A percentile compares a stretch with the other conserved stretches of the same genome.
Conservation (phyloP, 2,113 vertebrate species). For the Thunnus thynnus region DNA sequence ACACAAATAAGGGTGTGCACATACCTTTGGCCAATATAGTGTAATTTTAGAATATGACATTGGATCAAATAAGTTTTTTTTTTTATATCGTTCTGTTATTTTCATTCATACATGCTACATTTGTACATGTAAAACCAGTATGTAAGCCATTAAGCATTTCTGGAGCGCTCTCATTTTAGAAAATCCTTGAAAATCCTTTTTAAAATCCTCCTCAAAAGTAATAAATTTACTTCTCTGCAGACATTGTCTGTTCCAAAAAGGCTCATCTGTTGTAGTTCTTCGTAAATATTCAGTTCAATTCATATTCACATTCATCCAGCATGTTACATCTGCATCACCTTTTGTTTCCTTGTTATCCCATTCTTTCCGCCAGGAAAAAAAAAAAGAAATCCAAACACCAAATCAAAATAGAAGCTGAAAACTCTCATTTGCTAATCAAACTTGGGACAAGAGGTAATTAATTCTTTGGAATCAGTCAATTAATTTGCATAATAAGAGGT, state of each 20-base stretch:
- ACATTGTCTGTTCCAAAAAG: not conserved
- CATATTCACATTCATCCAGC: conserved; percentile 11
- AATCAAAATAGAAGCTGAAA: conserved; percentile 79
- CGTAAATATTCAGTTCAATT: conserved; percentile 57
- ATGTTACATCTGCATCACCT: conserved; percentile 58
- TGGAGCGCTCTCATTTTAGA: not conserved
- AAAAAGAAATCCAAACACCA: conserved; percentile 62
- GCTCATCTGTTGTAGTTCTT: conserved; percentile 37
- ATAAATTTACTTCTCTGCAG: not conserved
- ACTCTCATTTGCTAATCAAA: conserved; percentile 86
- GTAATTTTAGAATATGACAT: too few relatives aligned
- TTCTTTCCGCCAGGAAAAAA: conserved; percentile 36
- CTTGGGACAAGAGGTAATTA: conserved; percentile 86
- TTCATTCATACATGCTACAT: too few relatives aligned
- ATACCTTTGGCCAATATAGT: too few relatives aligned
- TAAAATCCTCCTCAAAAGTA: not conserved
- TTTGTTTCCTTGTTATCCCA: conserved; percentile 66
- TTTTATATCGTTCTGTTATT: too few relatives aligned
- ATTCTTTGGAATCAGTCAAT: conserved; percentile 85
- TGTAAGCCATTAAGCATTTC: not conserved
- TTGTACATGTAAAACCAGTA: too few relatives aligned
- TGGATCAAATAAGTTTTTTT: too few relatives aligned
- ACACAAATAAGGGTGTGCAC: too few relatives aligned
- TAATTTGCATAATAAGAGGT: conserved; percentile 88
- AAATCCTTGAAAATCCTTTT: not conserved